These are phyloP conservation scores for Mantis religiosa DNA, from an alignment of 2,888 invertebrate species.

Conservation along the genomic window DNA sequence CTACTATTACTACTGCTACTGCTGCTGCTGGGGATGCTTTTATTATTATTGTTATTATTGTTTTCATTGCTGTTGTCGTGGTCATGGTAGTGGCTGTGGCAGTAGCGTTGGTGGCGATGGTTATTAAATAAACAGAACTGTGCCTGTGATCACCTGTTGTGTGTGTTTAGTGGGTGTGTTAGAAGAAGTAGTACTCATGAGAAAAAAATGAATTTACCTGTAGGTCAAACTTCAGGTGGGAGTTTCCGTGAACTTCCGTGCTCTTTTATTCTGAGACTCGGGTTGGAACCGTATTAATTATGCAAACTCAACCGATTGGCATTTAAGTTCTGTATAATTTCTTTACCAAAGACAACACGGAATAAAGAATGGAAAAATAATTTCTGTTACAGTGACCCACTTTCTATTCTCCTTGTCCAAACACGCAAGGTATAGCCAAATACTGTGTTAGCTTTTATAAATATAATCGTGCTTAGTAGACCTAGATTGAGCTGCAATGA, in stretches of 20 bases:
- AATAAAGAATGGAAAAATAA: background rate
- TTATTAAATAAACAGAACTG: no score
- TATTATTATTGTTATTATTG: no score
- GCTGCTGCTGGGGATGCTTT: no score
- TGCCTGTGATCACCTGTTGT: no score
- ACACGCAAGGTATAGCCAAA: no score
- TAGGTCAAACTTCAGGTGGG: background rate
- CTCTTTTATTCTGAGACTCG: background rate
- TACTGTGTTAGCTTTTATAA: no score
- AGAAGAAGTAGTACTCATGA: background rate
- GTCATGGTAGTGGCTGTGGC: no score
- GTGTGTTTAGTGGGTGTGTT: background rate
- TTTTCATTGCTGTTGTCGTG: no score
- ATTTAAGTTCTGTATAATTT: background rate
- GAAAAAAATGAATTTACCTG: background rate
- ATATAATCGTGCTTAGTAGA: no score
- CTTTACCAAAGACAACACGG: background rate
- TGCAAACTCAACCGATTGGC: background rate
- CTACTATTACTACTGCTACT: no score
- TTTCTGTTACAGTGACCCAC: background rate
- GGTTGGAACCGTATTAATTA: background rate
- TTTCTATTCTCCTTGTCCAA: background rate
- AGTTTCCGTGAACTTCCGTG: background rate
- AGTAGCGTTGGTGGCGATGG: no score
- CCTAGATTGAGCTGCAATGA: no score